Base-by-base conservation (phyloP, 2,797 vertebrate species). In the Crocodylus rhombifer region DNA sequence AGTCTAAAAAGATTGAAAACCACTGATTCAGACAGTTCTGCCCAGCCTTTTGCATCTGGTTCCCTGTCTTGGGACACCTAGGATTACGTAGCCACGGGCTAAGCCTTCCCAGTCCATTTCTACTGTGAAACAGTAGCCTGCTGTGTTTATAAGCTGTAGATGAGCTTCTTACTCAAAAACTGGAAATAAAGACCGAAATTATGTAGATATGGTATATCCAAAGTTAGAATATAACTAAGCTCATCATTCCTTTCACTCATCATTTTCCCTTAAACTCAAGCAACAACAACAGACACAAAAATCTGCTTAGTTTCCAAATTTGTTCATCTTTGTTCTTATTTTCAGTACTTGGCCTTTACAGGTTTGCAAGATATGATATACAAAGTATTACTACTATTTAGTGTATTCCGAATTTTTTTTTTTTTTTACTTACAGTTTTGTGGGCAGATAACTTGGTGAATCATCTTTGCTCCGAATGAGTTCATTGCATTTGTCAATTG, bases 401-500 rank as follows among this genome's bases (percentile, higher is more conserved):
- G 28, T 84, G 42, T 42, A 42, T 42, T 42, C 8, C 7, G 42
- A 42, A 8, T 42, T 30, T 42, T 42, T 42, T 42, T 42, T n/a
- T 42, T 42, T 42, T 42, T 42, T 42, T 42, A 98, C 99, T 98
- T 97, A 99, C 99, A 99, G 98, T 92, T 99, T 98, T 1, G 98
- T 99, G 17, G 99, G 99, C 80, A 99, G 98, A 87, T 98, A 98
- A 85, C 99, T 99, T 74, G 99, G 99, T 20, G 99, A 99, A 97
- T 99, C 99, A 96, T 99, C 99, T 97, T 98, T 99, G 97, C 98
- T 99, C 86, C 98, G 98, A 96, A 99, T 99, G 95, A 99, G 98
- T 95, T 99, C 99, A 97, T 99, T 99, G 97, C 99, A 99, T 95
- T 98, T 98, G 89, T 99, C 98, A 91, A 99, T 98, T 80, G 98